Base-by-base conservation (phyloP, 2,113 vertebrate genomes). In the Regulus satrapa region DNA sequence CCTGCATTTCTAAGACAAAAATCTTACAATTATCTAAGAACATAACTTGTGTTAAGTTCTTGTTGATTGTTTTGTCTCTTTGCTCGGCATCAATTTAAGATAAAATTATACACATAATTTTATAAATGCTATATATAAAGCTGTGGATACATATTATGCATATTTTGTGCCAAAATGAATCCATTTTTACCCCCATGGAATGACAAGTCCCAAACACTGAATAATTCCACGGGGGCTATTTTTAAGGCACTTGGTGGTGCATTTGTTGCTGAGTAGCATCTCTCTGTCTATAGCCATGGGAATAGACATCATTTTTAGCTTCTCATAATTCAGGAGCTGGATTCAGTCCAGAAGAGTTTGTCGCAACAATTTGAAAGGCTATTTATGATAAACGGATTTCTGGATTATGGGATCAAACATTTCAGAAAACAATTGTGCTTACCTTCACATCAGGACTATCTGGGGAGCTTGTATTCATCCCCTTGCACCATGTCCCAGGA, bases 11-110 rank as follows among this genome's bases (percentile, higher is more conserved):
- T 77, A 69, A 74, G 29, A 51, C 25, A 83, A 41, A 94, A 69
- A 18, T 62, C 34, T 55, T 86, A 49, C 1, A 54, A 40, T 63
- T 85, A 49, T 20, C 67, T 71, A 54, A 63, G 51, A 77, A 55
- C 40, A 81, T 92, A 94, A 84, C 63, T 86, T 54, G 16, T 73
- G 55, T 64, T 77, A 83, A 88, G 38, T 77, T 86, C 79, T 77
- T 92, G 88, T 84, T 86, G 88, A 90, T 71, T 97, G 88, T 94
- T 97, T 95, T 84, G 94, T 95, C 94, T 94, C 34, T 95, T 95
- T 88, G 72, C 59, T 92, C 68, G 83, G 86, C 59, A 86, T 88
- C 67, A 67, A 46, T 92, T 93, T 86, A 80, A 86, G 72, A 86
- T 52, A 92, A 93, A 97, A 95, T 90, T 86, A 93, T 34, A 94